Base-by-base conservation (phyloP, 1,140 invertebrate genomes). In the Caenorhabditis brenneri region DNA sequence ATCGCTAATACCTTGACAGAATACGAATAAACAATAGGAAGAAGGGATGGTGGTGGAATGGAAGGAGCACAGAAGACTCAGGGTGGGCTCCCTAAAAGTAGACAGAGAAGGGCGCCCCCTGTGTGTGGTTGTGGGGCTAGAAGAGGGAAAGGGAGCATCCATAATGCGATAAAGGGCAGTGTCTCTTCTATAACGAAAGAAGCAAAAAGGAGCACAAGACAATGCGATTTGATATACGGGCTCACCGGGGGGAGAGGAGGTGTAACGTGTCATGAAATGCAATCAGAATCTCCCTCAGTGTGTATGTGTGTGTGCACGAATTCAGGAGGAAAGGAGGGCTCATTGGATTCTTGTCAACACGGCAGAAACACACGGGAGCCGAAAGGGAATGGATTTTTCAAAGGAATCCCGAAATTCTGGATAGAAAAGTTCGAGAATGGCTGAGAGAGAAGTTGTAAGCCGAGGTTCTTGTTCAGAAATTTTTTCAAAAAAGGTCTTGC, bases 131-230 rank as follows among this genome's bases (percentile, higher is more conserved):
- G 39, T 42, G 58, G 31, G 12, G 58, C n/a, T 3, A 39, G 7
- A 7, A 10, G n/a, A 42, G n/a, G 65, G 65, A 74, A 74, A 42
- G 65, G 65, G 65, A 74, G 65, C 65, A 74, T 74, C 65, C 65
- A 74, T 74, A 74, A 74, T 74, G 65, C 65, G 65, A 74, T 74
- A 74, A 74, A 74, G 65, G 65, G 65, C 65, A 74, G 65, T 74
- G 36, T 65, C 31, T 65, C 36, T 16, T 16, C 15, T 36, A 10
- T 29, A 6, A n/a, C 2, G 6, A 29, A 16, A 19, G 19, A 33
- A n/a, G 24, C 7, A 22, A 22, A 12, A 4, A 58, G 48, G 16
- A 12, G 33, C 42, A n/a, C n/a, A n/a, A n/a, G n/a, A n/a, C n/a
- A 74, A 74, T 74, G 65, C 65, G 65, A 74, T 74, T 74, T 74